Percentiles rank a stretch among this genome's conserved stretches.
Conservation (phyloP, 1,140 invertebrate species). For the Heliothis virescens region DNA sequence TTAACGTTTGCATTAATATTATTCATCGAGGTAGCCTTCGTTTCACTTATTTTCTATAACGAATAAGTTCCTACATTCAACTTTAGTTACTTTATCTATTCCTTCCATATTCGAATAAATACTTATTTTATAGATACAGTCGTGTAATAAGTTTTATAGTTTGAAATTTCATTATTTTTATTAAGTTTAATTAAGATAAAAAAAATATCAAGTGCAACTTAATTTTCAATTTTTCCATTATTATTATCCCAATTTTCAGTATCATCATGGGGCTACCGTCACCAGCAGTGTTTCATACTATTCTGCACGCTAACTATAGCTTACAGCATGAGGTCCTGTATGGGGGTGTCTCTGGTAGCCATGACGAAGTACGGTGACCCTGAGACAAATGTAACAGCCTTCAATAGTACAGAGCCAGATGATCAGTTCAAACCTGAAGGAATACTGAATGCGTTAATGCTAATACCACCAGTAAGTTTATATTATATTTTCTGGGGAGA, state of each 20-base stretch:
- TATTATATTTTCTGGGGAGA: neutral
- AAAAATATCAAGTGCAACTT: no score
- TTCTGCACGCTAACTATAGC: slow-evolving; percentile 89
- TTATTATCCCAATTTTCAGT: slow-evolving; percentile 46
- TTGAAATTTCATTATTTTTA: no score
- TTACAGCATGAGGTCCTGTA: slow-evolving; percentile 89
- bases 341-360: slow-evolving; percentile 91
- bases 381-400: slow-evolving; percentile 1
- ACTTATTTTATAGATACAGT: no score
- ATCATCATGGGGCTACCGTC: slow-evolving; percentile 83
- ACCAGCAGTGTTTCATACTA: slow-evolving; percentile 89
- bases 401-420: neutral
- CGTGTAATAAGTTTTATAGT: no score
- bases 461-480: slow-evolving; percentile 71
- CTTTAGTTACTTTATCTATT: no score
- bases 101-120: no score
- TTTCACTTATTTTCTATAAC: no score
- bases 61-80: no score
- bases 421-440: slow-evolving; percentile 54
- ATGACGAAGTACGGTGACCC: slow-evolving; percentile 82
- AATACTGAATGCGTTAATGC: slow-evolving; percentile 63
- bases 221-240: neutral
- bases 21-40: no score
- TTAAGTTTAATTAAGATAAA: no score
- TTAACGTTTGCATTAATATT: no score